phyloP scores from a whole-genome alignment of 2,888 invertebrate species.

The Leptura quadrifasciata region DNA sequence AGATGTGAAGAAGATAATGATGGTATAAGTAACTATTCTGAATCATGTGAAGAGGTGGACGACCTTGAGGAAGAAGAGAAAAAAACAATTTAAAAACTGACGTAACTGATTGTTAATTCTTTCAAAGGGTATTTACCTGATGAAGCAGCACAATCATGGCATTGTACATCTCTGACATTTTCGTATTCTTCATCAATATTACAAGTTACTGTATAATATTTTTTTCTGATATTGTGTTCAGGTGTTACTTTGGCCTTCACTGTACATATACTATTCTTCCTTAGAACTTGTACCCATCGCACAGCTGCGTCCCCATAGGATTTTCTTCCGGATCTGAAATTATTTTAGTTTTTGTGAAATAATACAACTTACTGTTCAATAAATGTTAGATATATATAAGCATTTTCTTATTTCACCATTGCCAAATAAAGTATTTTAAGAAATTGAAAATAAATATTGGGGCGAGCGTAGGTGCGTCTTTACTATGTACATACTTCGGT shows the following conservation, averaged over 20 bases:
- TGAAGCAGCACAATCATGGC: slow-evolving; percentile 47
- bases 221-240: slow-evolving; percentile 27
- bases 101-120: too few relatives aligned
- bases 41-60: slow-evolving; percentile 6
- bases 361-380: too few relatives aligned
- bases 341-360: too few relatives aligned
- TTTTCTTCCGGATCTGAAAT: slow-evolving; percentile 36
- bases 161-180: slow-evolving; percentile 30
- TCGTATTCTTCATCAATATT: slow-evolving; percentile 30
- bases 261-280: slow-evolving; percentile 13
- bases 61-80: too few relatives aligned
- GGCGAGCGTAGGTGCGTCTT: too few relatives aligned
- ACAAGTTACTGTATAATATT: not conserved
- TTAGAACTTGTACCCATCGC: slow-evolving; percentile 32
- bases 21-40: slow-evolving; percentile 1
- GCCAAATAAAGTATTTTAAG: too few relatives aligned
- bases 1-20: slow-evolving; percentile 5
- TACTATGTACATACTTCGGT: too few relatives aligned
- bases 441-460: too few relatives aligned
- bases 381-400: too few relatives aligned
- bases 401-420: too few relatives aligned
- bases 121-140: too few relatives aligned
- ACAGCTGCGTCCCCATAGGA: slow-evolving; percentile 36
- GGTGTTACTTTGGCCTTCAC: slow-evolving; percentile 37
- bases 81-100: too few relatives aligned